Evolutionary conservation across 2,113 vertebrate genomes (phyloP).

Genomic region (Alces alces): DNA sequence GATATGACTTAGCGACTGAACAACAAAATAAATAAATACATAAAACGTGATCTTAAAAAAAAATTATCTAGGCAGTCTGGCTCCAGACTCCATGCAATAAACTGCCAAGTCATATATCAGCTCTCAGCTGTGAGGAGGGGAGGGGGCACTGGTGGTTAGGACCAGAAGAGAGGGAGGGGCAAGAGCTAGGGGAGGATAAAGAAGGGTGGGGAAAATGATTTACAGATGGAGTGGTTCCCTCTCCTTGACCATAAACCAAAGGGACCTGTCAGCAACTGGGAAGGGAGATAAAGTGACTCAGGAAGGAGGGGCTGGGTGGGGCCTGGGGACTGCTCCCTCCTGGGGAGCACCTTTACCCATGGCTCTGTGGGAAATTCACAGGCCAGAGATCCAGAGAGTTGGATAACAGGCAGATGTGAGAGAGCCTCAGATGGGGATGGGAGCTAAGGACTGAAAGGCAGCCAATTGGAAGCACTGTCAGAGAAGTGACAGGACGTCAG

Average conservation of each 20-base stretch:
- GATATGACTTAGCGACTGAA: not conserved
- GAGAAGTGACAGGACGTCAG: not conserved
- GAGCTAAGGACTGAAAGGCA: not conserved
- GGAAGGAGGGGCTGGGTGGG: not conserved
- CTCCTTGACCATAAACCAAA: slow-evolving; percentile 38
- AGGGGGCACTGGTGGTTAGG: not conserved
- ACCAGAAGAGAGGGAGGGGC: not conserved
- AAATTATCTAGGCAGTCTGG: not conserved
- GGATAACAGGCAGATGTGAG: not conserved
- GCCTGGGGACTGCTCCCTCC: not conserved
- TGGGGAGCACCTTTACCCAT: not conserved
- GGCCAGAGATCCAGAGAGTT: not conserved
- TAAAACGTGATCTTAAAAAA: not conserved
- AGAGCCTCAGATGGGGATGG: not conserved
- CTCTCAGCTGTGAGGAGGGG: not conserved
- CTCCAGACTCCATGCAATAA: not conserved
- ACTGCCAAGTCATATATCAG: not conserved
- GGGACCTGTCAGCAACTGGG: not conserved
- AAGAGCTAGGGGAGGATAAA: not conserved
- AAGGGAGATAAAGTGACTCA: slow-evolving; percentile 27
- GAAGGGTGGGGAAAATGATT: slow-evolving; percentile 32
- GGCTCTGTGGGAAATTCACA: slow-evolving; percentile 46
- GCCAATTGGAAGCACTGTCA: not conserved
- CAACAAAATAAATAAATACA: not conserved
- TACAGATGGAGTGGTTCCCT: slow-evolving; percentile 26